Conservation (phyloP, 2,797 vertebrate species). For the Cottoperca gobio region DNA sequence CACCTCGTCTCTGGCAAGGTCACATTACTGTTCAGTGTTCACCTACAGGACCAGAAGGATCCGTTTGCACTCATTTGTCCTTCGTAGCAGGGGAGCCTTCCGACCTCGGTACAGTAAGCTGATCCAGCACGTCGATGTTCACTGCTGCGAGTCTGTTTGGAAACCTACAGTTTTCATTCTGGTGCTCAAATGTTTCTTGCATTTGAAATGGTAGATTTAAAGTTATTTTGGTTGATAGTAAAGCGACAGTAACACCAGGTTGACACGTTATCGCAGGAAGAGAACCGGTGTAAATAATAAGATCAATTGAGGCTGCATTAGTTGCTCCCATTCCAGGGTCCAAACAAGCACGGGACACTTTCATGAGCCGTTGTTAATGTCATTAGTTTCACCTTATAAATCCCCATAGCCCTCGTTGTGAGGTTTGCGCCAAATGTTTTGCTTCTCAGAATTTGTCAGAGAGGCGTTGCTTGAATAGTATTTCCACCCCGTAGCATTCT, state of each 20-base stretch:
- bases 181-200: not conserved
- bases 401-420: no score
- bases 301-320: not conserved
- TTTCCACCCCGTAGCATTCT: not conserved
- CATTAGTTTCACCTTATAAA: not conserved
- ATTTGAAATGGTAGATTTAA: not conserved
- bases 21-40: constrained; percentile 48
- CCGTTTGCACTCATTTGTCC: constrained; percentile 43
- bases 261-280: not conserved
- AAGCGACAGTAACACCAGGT: no score
- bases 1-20: not conserved
- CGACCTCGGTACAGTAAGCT: constrained; percentile 4
- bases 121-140: not conserved
- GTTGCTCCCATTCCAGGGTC: not conserved
- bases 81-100: constrained; percentile 1
- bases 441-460: not conserved
- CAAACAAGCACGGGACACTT: not conserved
- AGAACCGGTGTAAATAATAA: not conserved
- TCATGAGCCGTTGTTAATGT: not conserved
- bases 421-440: not conserved
- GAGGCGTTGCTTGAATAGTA: not conserved
- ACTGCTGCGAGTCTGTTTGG: not conserved
- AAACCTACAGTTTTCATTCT: not conserved
- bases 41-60: constrained; percentile 71
- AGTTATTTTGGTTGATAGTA: no score